Evolutionary conservation across 2,797 vertebrate species (phyloP).

Genomic region (Hydrocynus forskahlii): DNA sequence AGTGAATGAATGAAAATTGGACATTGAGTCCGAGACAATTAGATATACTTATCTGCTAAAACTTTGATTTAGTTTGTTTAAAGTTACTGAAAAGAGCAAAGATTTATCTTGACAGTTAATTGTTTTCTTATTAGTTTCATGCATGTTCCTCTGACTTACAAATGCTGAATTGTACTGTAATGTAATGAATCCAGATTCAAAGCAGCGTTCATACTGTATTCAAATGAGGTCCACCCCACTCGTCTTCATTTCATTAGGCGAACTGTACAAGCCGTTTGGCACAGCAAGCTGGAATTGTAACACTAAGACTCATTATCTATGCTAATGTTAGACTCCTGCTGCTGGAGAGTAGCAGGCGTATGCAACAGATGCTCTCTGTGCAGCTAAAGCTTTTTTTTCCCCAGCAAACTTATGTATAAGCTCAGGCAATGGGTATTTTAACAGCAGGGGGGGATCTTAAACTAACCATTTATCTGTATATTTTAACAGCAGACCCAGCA

Average conservation of each 20-base stretch:
- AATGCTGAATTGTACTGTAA: not conserved
- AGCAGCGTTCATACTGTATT: constrained; percentile 2
- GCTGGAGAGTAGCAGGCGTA: not conserved
- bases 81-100: too few species aligned
- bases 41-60: too few species aligned
- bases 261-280: constrained; percentile 19
- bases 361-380: constrained; percentile 18
- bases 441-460: not conserved
- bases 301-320: constrained; percentile 18
- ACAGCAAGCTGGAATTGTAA: constrained; percentile 12
- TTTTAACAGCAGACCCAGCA: not conserved
- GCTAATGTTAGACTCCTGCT: constrained; percentile 13
- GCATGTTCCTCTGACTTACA: not conserved
- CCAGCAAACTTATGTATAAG: not conserved
- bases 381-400: not conserved
- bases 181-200: constrained; percentile 15
- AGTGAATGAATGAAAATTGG: not conserved
- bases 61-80: too few species aligned
- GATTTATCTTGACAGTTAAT: not conserved
- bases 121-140: not conserved
- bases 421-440: not conserved
- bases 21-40: not conserved
- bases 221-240: constrained; percentile 8
- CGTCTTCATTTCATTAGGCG: constrained; percentile 15
- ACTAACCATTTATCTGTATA: not conserved